A percentile compares a stretch with the other conserved stretches of the same genome.
These are phyloP conservation scores for Chouioia cunea DNA, from an alignment of 2,888 invertebrate species.

Conservation along the genomic window DNA sequence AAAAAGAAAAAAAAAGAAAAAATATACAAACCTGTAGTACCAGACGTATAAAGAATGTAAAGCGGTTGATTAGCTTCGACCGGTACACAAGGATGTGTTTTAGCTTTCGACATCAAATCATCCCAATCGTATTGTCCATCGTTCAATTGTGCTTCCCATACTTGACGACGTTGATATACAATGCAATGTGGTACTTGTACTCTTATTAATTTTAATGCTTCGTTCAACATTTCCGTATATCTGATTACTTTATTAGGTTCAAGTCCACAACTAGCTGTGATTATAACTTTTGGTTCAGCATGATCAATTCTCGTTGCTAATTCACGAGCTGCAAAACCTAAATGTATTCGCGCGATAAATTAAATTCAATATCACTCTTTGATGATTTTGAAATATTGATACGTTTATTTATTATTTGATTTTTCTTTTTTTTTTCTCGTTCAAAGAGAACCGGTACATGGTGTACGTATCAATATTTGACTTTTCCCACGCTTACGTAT, in stretches of 20 bases:
- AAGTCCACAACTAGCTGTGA: conserved; percentile 91
- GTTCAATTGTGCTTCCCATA: conserved; percentile 75
- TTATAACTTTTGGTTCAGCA: conserved; percentile 87
- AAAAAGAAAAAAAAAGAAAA: background rate
- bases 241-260: conserved; percentile 84
- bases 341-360: conserved; percentile 34
- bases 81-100: conserved; percentile 84
- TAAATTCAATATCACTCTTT: no score
- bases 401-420: background rate
- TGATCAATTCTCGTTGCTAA: conserved; percentile 88
- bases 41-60: conserved; percentile 93
- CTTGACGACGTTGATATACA: conserved; percentile 82
- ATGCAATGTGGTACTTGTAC: conserved; percentile 84
- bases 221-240: conserved; percentile 86
- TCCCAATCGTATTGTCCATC: conserved; percentile 84
- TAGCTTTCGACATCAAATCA: conserved; percentile 75
- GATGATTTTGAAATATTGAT: no score
- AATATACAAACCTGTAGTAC: conserved; percentile 75
- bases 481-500: no score
- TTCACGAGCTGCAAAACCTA: conserved; percentile 92
- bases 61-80: conserved; percentile 91
- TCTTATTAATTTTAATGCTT: conserved; percentile 80
- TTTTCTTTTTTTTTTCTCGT: conserved; percentile 1
- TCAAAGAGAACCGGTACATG: no score
- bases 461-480: no score